A percentile compares a stretch with the other conserved stretches of the same genome.
Evolutionary conservation across 2,888 invertebrate species (phyloP).

Genomic region (Shargacucullia verbasci): DNA sequence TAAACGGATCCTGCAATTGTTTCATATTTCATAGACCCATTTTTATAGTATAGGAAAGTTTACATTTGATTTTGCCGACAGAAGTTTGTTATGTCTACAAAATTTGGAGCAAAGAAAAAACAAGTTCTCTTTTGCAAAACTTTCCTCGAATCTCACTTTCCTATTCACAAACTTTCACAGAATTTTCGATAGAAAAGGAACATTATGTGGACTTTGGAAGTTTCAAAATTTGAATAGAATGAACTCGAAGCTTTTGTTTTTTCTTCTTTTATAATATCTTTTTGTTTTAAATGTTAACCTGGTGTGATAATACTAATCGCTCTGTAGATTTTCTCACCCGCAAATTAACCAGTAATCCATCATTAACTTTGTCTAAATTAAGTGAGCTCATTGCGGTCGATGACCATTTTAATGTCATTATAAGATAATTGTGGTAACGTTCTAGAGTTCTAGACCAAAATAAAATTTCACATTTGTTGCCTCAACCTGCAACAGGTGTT

Average conservation of each 20-base stretch:
- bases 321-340: background rate
- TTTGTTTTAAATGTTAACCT: background rate
- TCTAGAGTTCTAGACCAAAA: background rate
- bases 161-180: background rate
- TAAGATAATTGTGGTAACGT: background rate
- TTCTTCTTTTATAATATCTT: slow-evolving; percentile 1
- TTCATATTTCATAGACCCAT: no score
- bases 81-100: background rate
- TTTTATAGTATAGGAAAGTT: background rate
- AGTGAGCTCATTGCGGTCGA: slow-evolving; percentile 7
- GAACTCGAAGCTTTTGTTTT: background rate
- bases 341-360: slow-evolving; percentile 1
- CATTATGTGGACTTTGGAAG: background rate
- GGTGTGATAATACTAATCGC: background rate
- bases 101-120: background rate
- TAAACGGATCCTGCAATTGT: no score
- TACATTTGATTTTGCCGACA: background rate
- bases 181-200: background rate
- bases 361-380: slow-evolving; percentile 1
- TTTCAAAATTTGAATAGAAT: background rate
- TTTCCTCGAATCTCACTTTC: slow-evolving; percentile 6
- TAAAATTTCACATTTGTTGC: no score
- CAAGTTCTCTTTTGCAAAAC: slow-evolving; percentile 2
- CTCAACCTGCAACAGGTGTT: background rate
- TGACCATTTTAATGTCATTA: slow-evolving; percentile 12